Base-by-base conservation (phyloP, 1,140 invertebrate species). In the Zeugodacus cucurbitae region DNA sequence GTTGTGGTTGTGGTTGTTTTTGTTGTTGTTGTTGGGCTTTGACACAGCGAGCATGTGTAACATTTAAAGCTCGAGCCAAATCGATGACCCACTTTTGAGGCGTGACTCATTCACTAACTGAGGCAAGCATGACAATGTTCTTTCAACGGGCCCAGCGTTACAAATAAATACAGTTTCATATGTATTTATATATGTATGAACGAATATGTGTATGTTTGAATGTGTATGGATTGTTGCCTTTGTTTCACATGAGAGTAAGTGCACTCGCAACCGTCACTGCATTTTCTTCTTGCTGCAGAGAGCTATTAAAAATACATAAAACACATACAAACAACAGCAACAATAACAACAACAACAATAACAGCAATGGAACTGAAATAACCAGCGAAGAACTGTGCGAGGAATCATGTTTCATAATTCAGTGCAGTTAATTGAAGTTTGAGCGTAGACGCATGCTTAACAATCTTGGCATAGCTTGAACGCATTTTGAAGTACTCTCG, bases 81-180 rank as follows among this genome's bases (percentile, higher is more conserved):
- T 74, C 70, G 70, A 74, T 41, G 70, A 74, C 70, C 70, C 70
- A 74, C 70, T 41, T 74, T 74, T 74, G 20, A n/a, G 70, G 70
- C 32, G 70, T 74, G 70, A 44, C 70, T 74, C 70, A 54, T 17
- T 54, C 48, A 74, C 70, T 22, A 74, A 44, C 14, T 74, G 70
- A 41, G 70, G 37, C 34, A 74, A 74, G 70, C 17, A 74, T 20
- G 29, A 44, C 34, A 74, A 74, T 44, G 37, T 74, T 74, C 70
- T 74, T 74, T 34, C 70, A 74, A 41, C 70, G 37, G 20, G 14
- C 34, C 32, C 37, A 20, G 37, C 3, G 20, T 32, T 41, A 41
- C 6, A 74, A 14, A 34, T 17, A 70, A 70, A 29, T 62, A 7
- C 11, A 37, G 29, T 32, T 70, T 20, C 34, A 20, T 74, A n/a